Evolutionary conservation across 2,113 vertebrate species (phyloP), one percentile per base, ranked within the genome.

Genomic region (Canis aureus): DNA sequence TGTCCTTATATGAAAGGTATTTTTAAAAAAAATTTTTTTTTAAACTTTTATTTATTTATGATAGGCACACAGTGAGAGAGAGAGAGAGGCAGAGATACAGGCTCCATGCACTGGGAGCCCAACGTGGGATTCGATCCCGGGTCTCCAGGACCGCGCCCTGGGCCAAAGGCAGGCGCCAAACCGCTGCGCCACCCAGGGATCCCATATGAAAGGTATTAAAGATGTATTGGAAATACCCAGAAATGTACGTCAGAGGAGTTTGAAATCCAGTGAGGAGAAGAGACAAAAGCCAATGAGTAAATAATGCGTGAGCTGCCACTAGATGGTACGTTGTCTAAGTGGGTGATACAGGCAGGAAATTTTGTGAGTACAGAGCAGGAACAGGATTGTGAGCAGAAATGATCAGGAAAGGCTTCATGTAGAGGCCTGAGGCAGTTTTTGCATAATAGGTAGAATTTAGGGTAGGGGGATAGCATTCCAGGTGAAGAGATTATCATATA

Each of bases 211-310:
- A 85, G 25, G 38, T 20, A 62, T 80, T 25, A 32, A 55, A 84
- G 89, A 12, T 71, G 8, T 79, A 91, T 87, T 3, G 87, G 38
- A 73, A 62, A 60, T 89, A 82, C 19, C 35, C 4, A 59, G 35
- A 87, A 81, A 81, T 35, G 8, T 29, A 71, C 10, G 15, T 62
- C 23, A 62, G 59, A 90, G 59, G 62, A 94, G 5, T 8, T 32
- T 87, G 74, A 91, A 79, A 94, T 91, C 73, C 13, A 87, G 29
- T 64, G 25, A 91, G 38, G 32, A 94, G 81, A 85, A 89, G 82
- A 80, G 71, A 78, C 23, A 87, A 89, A 95, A 97, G 53, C 22
- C 29, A 25, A 16, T 29, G 35, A 66, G 22, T 59, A 71, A 55
- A 49, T 6, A 73, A 57, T 11, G 76, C 8, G 22, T 19, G 16